phyloP scores from a whole-genome alignment of 2,888 invertebrate species.

The Chrysotoxum bicinctum region DNA sequence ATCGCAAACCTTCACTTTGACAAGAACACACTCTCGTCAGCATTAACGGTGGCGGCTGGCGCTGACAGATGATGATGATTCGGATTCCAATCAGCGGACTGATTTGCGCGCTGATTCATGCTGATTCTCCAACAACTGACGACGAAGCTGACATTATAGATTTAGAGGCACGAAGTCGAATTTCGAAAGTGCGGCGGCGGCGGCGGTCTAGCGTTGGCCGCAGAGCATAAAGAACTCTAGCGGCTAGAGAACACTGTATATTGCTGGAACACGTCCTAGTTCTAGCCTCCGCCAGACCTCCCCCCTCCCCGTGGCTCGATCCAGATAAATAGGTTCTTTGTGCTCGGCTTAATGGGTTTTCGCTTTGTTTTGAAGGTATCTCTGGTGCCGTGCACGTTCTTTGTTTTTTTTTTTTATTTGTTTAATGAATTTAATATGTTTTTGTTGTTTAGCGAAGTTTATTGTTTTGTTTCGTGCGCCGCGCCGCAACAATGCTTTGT shows the following conservation, averaged over 20 bases:
- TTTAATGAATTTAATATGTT: constrained; percentile 60
- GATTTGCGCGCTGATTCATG: constrained; percentile 53
- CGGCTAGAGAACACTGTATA: constrained; percentile 5
- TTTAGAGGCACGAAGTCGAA: constrained; percentile 35
- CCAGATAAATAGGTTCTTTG: constrained; percentile 50
- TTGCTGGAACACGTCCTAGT: neutral
- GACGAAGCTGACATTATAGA: constrained; percentile 19
- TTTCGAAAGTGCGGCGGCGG: constrained; percentile 23
- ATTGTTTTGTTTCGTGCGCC: constrained; percentile 49
- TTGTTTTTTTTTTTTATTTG: constrained; percentile 39
- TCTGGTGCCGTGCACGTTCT: constrained; percentile 35
- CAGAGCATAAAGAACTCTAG: neutral
- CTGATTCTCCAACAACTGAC: constrained; percentile 40
- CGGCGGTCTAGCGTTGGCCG: neutral
- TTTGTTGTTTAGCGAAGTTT: constrained; percentile 43
- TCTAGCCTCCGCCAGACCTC: neutral
- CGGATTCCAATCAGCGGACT: constrained; percentile 42
- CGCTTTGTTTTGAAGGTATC: constrained; percentile 59
- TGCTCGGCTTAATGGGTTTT: constrained; percentile 46
- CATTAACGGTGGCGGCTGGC: neutral
- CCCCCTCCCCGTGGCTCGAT: neutral
- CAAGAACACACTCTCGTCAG: constrained; percentile 16
- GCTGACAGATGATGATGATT: constrained; percentile 47
- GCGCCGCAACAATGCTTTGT: constrained; percentile 36
- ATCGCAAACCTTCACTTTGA: constrained; percentile 48